Evolutionary conservation across 2,888 invertebrate species (phyloP).

Genomic region (Pogonocherus hispidulus): DNA sequence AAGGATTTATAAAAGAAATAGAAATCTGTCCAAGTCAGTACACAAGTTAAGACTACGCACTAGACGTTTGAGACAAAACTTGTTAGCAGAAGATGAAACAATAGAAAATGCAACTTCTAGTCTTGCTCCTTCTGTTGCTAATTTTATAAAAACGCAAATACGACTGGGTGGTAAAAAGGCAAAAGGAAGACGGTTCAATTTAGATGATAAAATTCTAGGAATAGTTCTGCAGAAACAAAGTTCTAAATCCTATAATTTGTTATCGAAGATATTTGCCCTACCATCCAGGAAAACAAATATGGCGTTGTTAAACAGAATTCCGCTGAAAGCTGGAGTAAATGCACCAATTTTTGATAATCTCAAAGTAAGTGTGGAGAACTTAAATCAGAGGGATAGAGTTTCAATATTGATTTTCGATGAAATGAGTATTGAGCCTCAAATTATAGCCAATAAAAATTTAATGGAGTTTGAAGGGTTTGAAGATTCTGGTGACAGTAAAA

Average conservation of each 20-base stretch:
- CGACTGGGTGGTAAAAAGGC: not conserved
- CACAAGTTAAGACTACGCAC: not conserved
- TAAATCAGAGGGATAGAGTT: not conserved
- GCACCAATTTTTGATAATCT: slow-evolving; percentile 2
- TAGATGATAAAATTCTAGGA: not conserved
- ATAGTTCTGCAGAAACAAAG: not conserved
- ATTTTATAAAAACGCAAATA: not conserved
- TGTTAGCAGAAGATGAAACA: not conserved
- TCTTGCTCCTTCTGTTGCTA: not conserved
- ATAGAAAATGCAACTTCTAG: not conserved
- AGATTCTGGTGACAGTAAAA: slow-evolving; percentile 3
- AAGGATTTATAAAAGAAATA: not conserved
- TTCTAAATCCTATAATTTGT: not conserved
- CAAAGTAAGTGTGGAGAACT: slow-evolving; percentile 18
- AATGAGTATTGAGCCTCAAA: slow-evolving; percentile 12
- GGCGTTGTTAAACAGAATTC: not conserved
- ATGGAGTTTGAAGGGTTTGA: slow-evolving; percentile 17
- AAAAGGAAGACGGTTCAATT: not conserved
- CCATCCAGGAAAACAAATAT: not conserved
- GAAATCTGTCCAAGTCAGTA: not conserved
- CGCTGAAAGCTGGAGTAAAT: not conserved
- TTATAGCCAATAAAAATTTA: slow-evolving; percentile 1
- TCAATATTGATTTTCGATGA: slow-evolving; percentile 22
- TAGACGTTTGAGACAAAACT: not conserved
- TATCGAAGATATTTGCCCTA: not conserved